Conservation (phyloP, 2,797 vertebrate genomes). For the Coendou prehensilis region DNA sequence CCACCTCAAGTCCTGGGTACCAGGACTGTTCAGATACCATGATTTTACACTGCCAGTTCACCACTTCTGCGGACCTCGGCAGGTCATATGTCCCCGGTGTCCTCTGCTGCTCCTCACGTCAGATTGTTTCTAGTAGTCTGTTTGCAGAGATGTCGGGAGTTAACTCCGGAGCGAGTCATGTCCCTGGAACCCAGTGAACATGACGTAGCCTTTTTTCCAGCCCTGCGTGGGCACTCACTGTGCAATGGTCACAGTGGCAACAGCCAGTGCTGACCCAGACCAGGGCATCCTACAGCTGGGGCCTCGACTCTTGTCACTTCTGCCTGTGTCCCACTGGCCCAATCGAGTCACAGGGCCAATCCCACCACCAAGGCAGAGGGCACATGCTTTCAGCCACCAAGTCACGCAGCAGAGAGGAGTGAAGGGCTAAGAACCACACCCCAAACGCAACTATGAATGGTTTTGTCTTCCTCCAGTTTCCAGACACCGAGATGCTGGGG, state of each 20-base stretch:
- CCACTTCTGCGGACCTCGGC: neutral
- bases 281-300: neutral
- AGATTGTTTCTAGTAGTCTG: neutral
- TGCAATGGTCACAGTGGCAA: neutral
- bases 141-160: neutral
- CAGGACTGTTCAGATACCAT: neutral
- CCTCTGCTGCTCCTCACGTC: neutral
- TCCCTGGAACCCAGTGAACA: neutral
- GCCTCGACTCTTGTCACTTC: neutral
- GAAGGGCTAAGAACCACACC: neutral
- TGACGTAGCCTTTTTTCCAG: neutral
- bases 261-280: neutral
- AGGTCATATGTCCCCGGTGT: neutral
- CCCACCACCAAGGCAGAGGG: neutral
- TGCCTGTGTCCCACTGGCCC: neutral
- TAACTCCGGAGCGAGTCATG: neutral
- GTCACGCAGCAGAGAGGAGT: neutral
- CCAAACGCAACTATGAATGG: neutral
- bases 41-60: neutral
- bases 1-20: neutral
- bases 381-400: neutral
- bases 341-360: neutral
- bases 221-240: neutral
- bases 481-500: neutral
- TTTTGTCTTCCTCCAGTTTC: neutral